Evolutionary conservation across 2,113 vertebrate species (phyloP), one percentile per base, ranked within the genome.

Genomic region (Sphaerodactylus townsendi): DNA sequence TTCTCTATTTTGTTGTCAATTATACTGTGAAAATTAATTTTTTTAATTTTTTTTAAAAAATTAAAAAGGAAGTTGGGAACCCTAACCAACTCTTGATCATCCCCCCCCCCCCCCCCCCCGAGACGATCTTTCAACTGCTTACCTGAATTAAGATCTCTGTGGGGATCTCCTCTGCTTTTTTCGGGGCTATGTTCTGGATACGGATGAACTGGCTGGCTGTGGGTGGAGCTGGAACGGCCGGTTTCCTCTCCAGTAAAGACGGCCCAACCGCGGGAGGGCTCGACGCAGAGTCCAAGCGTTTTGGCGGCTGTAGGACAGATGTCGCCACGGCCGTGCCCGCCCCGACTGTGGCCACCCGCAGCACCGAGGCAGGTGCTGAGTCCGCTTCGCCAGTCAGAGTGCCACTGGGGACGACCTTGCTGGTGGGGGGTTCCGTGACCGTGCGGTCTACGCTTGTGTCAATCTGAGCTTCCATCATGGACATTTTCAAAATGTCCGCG

Each of bases 391-490:
- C 93, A 92, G 92, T 84, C 1, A 94, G 75, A 84, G 96, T 96
- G 79, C 95, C 96, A 84, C 96, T 94, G 70, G 97, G 90, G 75
- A 96, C 88, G 83, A 96, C 94, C 94, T 98, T 97, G 76, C 96
- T 96, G 79, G 96, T 95, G 91, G 97, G 98, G 35, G 98, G 96
- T 79, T 99, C 99, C 94, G 96, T 98, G 95, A 97, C 73, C 91
- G 97, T 95, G 83, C 95, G 96, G 92, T 98, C 98, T 3, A 95
- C 88, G 88, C 97, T 96, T 13, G 98, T 95, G 88, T 98, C 98
- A 85, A 98, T 98, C 95, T 98, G 98, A 53, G 98, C 98, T 96
- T 99, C 98, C 97, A 99, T 97, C 98, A 99, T 96, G 94, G 99
- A 99, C 96, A 99, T 99, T 96, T 98, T 98, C 94, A 99, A 95